phyloP scores from a whole-genome alignment of 2,888 invertebrate genomes.

The Nymphalis urticae region DNA sequence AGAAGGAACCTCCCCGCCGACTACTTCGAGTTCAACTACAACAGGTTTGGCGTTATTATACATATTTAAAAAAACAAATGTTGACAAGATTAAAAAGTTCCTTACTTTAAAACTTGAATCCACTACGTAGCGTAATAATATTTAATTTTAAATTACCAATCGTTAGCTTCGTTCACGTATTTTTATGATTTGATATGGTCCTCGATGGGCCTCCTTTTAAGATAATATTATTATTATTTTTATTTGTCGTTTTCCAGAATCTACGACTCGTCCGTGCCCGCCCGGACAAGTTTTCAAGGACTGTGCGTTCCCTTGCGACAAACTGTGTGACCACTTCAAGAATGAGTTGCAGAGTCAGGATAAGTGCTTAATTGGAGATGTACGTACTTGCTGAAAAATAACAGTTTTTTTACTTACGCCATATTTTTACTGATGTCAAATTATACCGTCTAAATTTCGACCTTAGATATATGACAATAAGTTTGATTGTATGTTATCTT shows the following conservation, averaged over 20 bases:
- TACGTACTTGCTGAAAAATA: constrained; percentile 42
- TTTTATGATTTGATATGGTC: no score
- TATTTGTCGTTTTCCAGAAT: background rate
- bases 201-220: no score
- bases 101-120: no score
- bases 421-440: background rate
- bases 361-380: constrained; percentile 67
- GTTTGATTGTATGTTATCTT: no score
- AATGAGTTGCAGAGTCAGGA: constrained; percentile 63
- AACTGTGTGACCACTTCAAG: constrained; percentile 85
- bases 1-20: background rate
- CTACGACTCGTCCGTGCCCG: constrained; percentile 48
- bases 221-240: no score
- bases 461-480: no score
- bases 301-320: constrained; percentile 88
- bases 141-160: no score
- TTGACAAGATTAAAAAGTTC: no score
- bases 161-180: no score
- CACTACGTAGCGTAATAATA: no score
- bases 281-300: constrained; percentile 82
- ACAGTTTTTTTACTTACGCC: background rate
- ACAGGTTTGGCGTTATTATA: constrained; percentile 3
- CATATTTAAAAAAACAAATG: background rate
- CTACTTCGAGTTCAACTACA: constrained; percentile 9
- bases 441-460: no score